Conservation (phyloP, 1,140 invertebrate genomes). For the Charaxes varanes region DNA sequence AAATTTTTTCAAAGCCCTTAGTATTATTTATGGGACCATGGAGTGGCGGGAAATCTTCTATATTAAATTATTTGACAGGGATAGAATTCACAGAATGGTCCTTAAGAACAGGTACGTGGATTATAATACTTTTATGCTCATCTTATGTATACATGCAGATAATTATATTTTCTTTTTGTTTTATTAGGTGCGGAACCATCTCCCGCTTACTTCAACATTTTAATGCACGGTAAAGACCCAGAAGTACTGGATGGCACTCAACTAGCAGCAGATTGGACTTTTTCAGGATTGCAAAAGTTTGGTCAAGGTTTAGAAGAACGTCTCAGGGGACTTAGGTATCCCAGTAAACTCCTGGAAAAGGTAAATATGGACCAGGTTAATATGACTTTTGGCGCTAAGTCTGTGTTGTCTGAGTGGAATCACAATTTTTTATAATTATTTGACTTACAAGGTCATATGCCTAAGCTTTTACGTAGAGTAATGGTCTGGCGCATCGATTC, state of each 20-base stretch:
- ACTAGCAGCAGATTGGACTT: conserved; percentile 93
- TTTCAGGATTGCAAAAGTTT: conserved; percentile 95
- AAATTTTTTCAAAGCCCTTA: conserved; percentile 95
- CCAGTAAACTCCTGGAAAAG: conserved; percentile 91
- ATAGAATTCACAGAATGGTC: conserved; percentile 89
- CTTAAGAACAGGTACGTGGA: conserved; percentile 87
- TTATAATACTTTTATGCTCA: too few species aligned
- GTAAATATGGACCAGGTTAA: conserved; percentile 76
- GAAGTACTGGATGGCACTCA: conserved; percentile 93
- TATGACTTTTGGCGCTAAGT: too few species aligned
- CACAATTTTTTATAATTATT: too few species aligned
- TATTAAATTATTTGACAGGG: conserved; percentile 94
- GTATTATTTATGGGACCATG: conserved; percentile 96
- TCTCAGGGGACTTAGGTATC: conserved; percentile 86
- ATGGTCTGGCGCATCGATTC: too few species aligned
- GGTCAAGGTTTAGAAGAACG: conserved; percentile 94
- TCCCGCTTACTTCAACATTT: conserved; percentile 93
- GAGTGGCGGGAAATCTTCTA: conserved; percentile 96
- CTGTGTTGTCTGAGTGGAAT: too few species aligned
- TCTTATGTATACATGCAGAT: conserved; percentile 3
- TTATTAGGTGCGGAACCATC: conserved; percentile 91
- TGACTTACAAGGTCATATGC: too few species aligned
- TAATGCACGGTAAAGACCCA: conserved; percentile 90
- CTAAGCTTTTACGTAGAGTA: too few species aligned
- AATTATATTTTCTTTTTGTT: conserved; percentile 15